phyloP scores from a whole-genome alignment of 2,797 vertebrate species.

The Heteromormyrus szaboi region DNA sequence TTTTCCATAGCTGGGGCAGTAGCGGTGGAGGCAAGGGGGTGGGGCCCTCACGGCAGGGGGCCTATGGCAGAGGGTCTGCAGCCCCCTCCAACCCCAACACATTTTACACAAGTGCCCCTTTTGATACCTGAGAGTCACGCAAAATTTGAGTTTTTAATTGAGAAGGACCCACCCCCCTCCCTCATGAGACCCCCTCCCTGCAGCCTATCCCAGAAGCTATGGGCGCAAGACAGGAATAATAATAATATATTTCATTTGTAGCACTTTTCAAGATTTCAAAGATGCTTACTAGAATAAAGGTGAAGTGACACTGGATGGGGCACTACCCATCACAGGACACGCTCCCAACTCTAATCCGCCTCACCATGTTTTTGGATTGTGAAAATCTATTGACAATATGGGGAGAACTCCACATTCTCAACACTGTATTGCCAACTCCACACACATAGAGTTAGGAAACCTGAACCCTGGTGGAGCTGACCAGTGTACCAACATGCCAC shows the following conservation, averaged over 20 bases:
- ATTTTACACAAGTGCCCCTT: not conserved
- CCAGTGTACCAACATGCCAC: too few relatives aligned
- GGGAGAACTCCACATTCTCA: too few relatives aligned
- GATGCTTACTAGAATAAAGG: not conserved
- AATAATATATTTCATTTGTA: not conserved
- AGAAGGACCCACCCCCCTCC: too few relatives aligned
- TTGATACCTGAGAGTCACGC: not conserved
- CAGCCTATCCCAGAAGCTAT: not conserved
- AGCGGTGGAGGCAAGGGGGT: too few relatives aligned
- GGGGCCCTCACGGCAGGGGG: too few relatives aligned
- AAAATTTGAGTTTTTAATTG: not conserved
- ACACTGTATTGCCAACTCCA: too few relatives aligned
- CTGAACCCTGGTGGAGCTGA: not conserved
- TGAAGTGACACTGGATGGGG: not conserved
- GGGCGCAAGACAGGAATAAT: not conserved
- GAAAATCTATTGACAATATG: not conserved
- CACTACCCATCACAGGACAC: not conserved
- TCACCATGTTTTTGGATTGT: not conserved
- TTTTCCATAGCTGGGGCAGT: not conserved
- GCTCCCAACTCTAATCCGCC: too few relatives aligned
- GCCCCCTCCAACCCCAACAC: not conserved
- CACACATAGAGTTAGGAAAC: too few relatives aligned
- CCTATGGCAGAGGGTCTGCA: not conserved
- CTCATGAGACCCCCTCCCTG: not conserved
- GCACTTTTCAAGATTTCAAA: not conserved